Evolutionary conservation across 2,888 invertebrate species (phyloP), one percentile per base, ranked within the genome.

Genomic region (Tachystola acroxantha): DNA sequence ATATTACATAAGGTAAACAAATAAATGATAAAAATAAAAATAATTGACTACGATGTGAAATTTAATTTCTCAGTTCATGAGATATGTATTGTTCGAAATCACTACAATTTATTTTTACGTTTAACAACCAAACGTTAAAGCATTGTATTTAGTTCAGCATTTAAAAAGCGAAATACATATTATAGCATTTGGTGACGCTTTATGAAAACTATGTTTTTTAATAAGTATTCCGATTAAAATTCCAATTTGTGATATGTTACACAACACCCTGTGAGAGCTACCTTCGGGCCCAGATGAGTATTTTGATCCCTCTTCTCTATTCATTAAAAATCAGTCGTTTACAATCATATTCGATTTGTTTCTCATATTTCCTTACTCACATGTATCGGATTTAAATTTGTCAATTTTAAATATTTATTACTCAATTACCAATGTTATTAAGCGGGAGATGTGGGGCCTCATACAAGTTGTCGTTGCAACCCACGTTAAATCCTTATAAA

Each of bases 181-280:
- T n/a, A 4, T n/a, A 24, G 4, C 3, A 24, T 24, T 24, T 24
- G 2, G n/a, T 36, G 32, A 38, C 34, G 34, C 40, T 42, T 39
- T 37, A 34, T 30, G 9, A 27, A 34, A 38, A 16, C 32, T 28
- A 41, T 37, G 29, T 3, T 38, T 37, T 35, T 38, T 35, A 47
- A 43, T 26, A 37, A 43, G 40, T 43, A 47, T 53, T 31, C 31
- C 42, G 52, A 45, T 57, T 48, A 50, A 49, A 56, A 57, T 47
- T 57, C 50, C 49, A 56, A 53, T 61, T 57, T 58, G 64, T 80
- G 81, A 81, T 81, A 81, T 81, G 81, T 81, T 62, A 67, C 56
- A 66, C 67, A 64, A 68, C 64, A 81, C 81, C 80, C 80, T 79
- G 77, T 77, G 61, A 66, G 58, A 67, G 59, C 65, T 68, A 64